Conservation (phyloP, 2,888 invertebrate genomes). For the Andrena fulva region DNA sequence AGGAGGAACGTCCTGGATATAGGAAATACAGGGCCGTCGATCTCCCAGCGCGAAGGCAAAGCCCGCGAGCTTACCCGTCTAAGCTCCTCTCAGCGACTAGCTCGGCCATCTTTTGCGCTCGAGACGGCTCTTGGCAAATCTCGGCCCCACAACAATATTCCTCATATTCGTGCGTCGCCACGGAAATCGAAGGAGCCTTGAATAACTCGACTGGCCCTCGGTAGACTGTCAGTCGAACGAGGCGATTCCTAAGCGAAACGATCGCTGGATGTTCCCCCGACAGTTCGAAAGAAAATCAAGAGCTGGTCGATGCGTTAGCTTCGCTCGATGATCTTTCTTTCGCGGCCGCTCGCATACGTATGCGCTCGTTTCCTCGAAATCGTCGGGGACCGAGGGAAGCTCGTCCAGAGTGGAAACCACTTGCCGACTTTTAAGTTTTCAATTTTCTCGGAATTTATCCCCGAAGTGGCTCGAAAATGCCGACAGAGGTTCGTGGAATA, state of each 20-base stretch:
- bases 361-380: constrained; percentile 7
- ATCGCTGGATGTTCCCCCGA: background rate
- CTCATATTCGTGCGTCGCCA: constrained; percentile 66
- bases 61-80: constrained; percentile 79
- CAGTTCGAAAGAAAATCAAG: background rate
- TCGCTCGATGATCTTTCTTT: constrained; percentile 6
- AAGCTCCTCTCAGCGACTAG: constrained; percentile 76
- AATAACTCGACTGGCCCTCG: background rate
- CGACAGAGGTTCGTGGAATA: constrained; percentile 35
- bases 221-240: background rate
- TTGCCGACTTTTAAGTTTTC: constrained; percentile 32
- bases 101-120: constrained; percentile 70
- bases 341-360: background rate
- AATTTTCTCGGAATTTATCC: constrained; percentile 42
- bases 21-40: constrained; percentile 79
- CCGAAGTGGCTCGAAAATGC: constrained; percentile 20
- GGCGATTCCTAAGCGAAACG: constrained; percentile 13
- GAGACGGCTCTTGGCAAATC: constrained; percentile 75
- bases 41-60: constrained; percentile 78
- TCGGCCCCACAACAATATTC: constrained; percentile 72
- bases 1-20: constrained; percentile 69
- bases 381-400: background rate
- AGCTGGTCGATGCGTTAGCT: background rate
- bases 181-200: constrained; percentile 35
- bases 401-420: constrained; percentile 23